These are phyloP conservation scores for Stichopus horrens DNA, from an alignment of 53 echinoderm and acorn worm species.

Conservation along the genomic window DNA sequence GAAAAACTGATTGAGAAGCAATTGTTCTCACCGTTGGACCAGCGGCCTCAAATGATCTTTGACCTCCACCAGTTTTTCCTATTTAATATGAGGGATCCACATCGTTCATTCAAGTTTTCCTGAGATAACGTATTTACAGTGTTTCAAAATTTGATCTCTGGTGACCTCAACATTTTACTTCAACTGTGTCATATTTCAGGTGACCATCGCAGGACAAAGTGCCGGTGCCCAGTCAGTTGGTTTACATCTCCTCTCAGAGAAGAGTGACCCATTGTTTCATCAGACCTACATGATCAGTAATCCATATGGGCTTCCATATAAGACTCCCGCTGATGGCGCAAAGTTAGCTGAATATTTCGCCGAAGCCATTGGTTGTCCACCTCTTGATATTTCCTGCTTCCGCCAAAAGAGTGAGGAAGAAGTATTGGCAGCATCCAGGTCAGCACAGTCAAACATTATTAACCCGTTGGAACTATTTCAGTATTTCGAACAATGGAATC, in stretches of 20 bases:
- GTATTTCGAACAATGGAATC: slow-evolving; percentile 42
- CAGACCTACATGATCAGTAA: slow-evolving; percentile 56
- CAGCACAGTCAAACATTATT: slow-evolving; percentile 4
- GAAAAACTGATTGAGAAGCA: too few species aligned
- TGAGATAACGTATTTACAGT: too few species aligned
- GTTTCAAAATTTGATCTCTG: too few species aligned
- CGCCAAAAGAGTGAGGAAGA: slow-evolving; percentile 23
- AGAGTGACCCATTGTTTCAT: slow-evolving; percentile 50
- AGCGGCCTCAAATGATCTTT: too few species aligned
- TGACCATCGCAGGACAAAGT: slow-evolving; percentile 57
- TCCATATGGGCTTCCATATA: slow-evolving; percentile 55
- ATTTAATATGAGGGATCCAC: too few species aligned
- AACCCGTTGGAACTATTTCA: slow-evolving; percentile 32
- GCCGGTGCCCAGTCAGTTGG: slow-evolving; percentile 54
- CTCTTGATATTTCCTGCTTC: slow-evolving; percentile 42
- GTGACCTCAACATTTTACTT: too few species aligned
- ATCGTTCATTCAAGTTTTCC: too few species aligned
- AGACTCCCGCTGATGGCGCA: slow-evolving; percentile 35
- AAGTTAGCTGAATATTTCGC: slow-evolving; percentile 49
- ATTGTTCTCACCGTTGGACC: too few species aligned
- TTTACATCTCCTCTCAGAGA: slow-evolving; percentile 42
- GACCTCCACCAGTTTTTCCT: too few species aligned
- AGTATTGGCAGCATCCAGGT: not conserved
- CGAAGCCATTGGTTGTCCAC: slow-evolving; percentile 48
- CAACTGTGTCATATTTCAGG: not conserved